These are phyloP conservation scores for Oryzias javanicus DNA, from an alignment of 2,113 vertebrate species.

Conservation along the genomic window DNA sequence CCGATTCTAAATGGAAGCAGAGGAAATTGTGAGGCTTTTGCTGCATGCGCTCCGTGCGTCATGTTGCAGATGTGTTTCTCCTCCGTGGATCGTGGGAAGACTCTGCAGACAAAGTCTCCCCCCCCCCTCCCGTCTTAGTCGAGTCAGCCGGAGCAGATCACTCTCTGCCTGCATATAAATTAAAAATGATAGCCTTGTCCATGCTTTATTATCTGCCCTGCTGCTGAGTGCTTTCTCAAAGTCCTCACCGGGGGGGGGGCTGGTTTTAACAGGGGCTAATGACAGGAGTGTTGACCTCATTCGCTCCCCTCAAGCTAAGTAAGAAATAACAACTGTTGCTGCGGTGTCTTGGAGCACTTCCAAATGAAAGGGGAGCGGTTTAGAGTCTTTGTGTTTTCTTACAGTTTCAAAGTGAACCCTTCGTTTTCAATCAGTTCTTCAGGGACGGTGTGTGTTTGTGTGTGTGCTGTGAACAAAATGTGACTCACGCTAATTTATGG, in stretches of 20 bases:
- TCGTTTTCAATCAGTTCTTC: slow-evolving; percentile 28
- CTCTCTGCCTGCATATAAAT: slow-evolving; percentile 67
- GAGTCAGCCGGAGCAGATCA: slow-evolving; percentile 64
- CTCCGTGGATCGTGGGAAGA: slow-evolving; percentile 48
- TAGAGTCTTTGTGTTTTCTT: slow-evolving; percentile 23
- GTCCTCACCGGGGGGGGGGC: slow-evolving; percentile 45
- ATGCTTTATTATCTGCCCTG: slow-evolving; percentile 51
- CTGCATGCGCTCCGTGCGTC: slow-evolving; percentile 6
- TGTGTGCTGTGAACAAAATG: slow-evolving; percentile 13
- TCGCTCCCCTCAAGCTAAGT: slow-evolving; percentile 33
- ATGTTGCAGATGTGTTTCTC: slow-evolving; percentile 30
- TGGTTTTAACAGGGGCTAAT: slow-evolving; percentile 48
- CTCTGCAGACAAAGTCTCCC: slow-evolving; percentile 60
- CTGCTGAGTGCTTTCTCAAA: slow-evolving; percentile 47
- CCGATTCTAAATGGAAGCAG: neutral
- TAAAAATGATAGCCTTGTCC: slow-evolving; percentile 56
- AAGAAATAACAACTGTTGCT: slow-evolving; percentile 31
- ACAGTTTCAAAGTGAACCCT: slow-evolving; percentile 18
- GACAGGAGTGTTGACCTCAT: slow-evolving; percentile 40
- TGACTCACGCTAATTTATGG: slow-evolving; percentile 25
- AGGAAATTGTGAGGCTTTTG: slow-evolving; percentile 7
- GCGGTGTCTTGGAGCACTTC: slow-evolving; percentile 28
- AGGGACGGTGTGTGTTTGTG: slow-evolving; percentile 13
- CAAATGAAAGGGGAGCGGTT: slow-evolving; percentile 10
- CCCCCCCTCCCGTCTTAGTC: slow-evolving; percentile 71